phyloP scores from a whole-genome alignment of 2,797 vertebrate species.

The Telmatherina bonti region DNA sequence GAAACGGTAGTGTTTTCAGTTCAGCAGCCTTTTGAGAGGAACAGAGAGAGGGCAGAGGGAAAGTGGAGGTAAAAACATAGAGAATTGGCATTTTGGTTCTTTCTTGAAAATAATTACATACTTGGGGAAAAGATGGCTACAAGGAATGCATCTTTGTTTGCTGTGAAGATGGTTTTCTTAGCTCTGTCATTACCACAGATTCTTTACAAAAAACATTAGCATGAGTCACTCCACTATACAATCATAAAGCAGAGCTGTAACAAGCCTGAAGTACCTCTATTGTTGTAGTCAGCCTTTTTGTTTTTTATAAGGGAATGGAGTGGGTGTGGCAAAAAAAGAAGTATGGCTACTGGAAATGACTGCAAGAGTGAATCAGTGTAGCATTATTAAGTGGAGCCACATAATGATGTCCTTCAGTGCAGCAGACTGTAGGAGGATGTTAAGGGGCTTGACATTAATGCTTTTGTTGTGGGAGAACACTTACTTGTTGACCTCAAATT shows the following conservation, averaged over 20 bases:
- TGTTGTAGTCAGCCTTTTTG: not conserved
- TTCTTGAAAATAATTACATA: constrained; percentile 57
- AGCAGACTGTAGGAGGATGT: constrained; percentile 4
- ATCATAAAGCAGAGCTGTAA: not conserved
- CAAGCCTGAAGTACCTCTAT: not conserved
- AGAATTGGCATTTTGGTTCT: constrained; percentile 40
- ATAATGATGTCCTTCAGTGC: not conserved
- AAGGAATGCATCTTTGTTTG: constrained; percentile 37
- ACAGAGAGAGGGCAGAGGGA: not conserved
- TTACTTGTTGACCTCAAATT: not conserved
- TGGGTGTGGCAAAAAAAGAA: constrained; percentile 6
- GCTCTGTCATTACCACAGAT: constrained; percentile 26
- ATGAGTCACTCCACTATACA: constrained; percentile 8
- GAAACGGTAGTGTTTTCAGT: constrained; percentile 27
- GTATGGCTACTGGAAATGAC: constrained; percentile 10
- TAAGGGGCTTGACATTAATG: not conserved
- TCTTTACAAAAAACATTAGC: constrained; percentile 8
- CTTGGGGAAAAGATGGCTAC: constrained; percentile 43
- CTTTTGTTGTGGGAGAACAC: not conserved
- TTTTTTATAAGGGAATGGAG: constrained; percentile 12
- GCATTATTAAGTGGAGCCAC: constrained; percentile 23
- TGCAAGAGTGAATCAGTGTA: constrained; percentile 31
- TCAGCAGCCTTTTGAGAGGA: constrained; percentile 19
- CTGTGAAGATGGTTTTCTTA: constrained; percentile 25
- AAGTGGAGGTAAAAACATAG: not conserved